Evolutionary conservation across 1,140 invertebrate genomes (phyloP).

Genomic region (Hesperophylax magnus): DNA sequence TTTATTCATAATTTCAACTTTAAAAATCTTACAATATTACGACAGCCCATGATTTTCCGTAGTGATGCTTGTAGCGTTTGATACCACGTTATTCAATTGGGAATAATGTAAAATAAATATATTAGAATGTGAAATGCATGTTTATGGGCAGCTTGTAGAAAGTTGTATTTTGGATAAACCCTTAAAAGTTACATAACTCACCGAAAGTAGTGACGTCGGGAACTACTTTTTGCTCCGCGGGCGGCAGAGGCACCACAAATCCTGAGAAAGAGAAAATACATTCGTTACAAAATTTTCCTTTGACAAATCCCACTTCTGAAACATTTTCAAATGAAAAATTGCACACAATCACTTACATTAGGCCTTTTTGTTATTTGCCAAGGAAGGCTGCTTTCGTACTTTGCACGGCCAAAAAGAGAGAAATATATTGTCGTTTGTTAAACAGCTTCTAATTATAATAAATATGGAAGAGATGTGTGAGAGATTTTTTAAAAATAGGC

Average conservation of each 20-base stretch:
- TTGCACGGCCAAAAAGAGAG: no score
- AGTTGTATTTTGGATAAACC: conserved; percentile 32
- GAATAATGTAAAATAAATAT: not conserved
- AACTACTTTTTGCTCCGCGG: conserved; percentile 51
- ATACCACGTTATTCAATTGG: no score
- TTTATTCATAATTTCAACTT: no score
- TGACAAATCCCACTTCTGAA: conserved; percentile 21
- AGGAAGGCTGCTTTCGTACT: no score
- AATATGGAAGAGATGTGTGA: no score
- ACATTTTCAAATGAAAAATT: conserved; percentile 33
- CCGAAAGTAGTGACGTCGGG: conserved; percentile 53
- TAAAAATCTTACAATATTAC: no score
- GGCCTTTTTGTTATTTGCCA: not conserved
- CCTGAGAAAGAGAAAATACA: conserved; percentile 41
- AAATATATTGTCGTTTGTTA: no score
- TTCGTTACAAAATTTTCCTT: conserved; percentile 31
- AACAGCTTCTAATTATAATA: no score
- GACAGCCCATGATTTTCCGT: no score
- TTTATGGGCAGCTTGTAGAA: conserved; percentile 9
- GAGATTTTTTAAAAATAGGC: no score
- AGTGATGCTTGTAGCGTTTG: no score
- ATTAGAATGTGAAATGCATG: not conserved
- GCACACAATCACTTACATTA: conserved; percentile 19
- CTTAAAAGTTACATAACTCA: conserved; percentile 45
- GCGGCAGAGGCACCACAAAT: conserved; percentile 54